A percentile compares a stretch with the other conserved stretches of the same genome.
Conservation (phyloP, 2,797 vertebrate genomes). For the Sorex maritimensis region DNA sequence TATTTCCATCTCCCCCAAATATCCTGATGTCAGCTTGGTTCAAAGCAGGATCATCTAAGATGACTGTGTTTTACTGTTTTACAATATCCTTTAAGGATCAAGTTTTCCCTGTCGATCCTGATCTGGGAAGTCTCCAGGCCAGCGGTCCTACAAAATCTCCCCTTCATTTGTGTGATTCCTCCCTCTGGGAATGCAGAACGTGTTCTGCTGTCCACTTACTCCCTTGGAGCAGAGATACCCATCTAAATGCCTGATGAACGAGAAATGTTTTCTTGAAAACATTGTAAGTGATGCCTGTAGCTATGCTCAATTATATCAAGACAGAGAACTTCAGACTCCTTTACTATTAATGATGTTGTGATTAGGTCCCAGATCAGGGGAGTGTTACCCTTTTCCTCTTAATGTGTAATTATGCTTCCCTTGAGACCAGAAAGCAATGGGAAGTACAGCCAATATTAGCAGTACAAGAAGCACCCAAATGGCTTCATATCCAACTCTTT, state of each 20-base stretch:
- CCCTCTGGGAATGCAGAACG: neutral
- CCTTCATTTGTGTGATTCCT: neutral
- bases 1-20: neutral
- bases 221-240: neutral
- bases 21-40: conserved; percentile 19
- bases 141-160: neutral
- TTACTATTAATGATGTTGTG: neutral
- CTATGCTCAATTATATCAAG: conserved; percentile 20
- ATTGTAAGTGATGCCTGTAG: neutral
- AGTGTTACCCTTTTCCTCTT: neutral
- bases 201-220: neutral
- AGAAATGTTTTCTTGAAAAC: conserved; percentile 23
- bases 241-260: neutral
- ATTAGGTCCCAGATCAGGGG: neutral
- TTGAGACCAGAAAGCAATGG: conserved; percentile 22
- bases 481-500: conserved; percentile 31
- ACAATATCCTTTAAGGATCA: no score
- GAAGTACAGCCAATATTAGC: neutral
- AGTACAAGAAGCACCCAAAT: neutral
- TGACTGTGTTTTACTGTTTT: neutral
- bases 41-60: neutral
- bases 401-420: neutral
- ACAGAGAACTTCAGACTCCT: neutral
- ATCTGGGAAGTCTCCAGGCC: neutral
- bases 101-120: neutral